Conservation (phyloP, 2,797 vertebrate species). For the Macropus fuliginosus region DNA sequence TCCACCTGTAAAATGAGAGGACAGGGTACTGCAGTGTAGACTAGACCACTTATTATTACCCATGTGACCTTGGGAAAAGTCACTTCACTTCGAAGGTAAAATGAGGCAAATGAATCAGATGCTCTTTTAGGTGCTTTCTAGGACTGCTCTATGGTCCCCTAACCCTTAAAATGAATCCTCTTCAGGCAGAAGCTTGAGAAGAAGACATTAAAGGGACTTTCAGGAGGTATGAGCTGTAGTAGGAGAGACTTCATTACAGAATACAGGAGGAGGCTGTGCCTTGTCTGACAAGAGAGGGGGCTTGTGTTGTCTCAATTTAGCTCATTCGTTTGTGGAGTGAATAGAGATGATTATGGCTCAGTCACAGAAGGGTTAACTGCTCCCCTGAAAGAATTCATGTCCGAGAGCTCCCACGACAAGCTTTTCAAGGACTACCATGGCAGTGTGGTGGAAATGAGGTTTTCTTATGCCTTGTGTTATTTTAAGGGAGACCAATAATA, state of each 20-base stretch:
- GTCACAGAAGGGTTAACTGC: slow-evolving; percentile 28
- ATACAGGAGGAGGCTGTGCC: slow-evolving; percentile 26
- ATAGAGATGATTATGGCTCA: slow-evolving; percentile 18
- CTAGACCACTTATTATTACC: neutral
- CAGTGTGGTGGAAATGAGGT: slow-evolving; percentile 28
- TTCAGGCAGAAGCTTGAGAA: neutral
- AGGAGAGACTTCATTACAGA: neutral
- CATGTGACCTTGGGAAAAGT: neutral
- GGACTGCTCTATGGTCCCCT: neutral
- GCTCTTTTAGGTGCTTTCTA: neutral
- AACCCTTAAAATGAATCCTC: neutral
- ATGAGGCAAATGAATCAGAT: neutral
- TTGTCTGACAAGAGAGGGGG: neutral
- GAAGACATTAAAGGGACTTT: neutral
- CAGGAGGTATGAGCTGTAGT: neutral
- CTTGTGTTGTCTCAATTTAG: slow-evolving; percentile 27
- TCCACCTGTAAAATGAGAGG: neutral
- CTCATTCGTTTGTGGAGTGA: slow-evolving; percentile 32
- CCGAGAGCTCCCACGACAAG: slow-evolving; percentile 19
- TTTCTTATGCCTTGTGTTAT: slow-evolving; percentile 22
- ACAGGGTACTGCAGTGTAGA: too few species aligned
- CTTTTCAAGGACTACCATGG: slow-evolving; percentile 35
- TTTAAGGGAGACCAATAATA: slow-evolving; percentile 28
- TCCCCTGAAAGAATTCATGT: slow-evolving; percentile 28
- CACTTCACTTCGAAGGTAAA: neutral